These are phyloP conservation scores for Lymantria monacha DNA, from an alignment of 2,888 invertebrate genomes.

Conservation along the genomic window DNA sequence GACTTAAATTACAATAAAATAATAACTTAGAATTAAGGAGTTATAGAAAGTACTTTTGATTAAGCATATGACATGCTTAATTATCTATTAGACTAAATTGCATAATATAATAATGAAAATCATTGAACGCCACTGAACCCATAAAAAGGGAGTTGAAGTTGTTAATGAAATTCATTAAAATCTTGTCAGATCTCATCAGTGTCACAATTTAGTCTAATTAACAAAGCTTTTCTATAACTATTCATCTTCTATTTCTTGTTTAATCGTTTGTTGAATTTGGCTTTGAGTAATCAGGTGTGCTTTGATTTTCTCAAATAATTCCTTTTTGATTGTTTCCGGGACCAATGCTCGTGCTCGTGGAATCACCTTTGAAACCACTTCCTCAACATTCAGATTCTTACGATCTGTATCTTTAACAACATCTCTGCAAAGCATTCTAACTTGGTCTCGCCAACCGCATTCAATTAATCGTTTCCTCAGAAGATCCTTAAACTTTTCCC, in stretches of 20 bases:
- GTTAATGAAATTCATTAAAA: too few species aligned
- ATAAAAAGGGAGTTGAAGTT: too few species aligned
- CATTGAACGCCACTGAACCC: too few species aligned
- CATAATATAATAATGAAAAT: too few species aligned
- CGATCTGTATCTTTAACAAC: conserved; percentile 90
- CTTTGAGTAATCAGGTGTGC: conserved; percentile 86
- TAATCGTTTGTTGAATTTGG: too few species aligned
- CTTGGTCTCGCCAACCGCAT: conserved; percentile 97
- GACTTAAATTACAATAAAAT: background rate
- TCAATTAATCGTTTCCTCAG: conserved; percentile 90
- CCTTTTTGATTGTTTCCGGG: conserved; percentile 95
- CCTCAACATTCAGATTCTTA: conserved; percentile 90
- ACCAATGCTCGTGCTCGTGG: conserved; percentile 93
- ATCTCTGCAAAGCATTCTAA: conserved; percentile 92
- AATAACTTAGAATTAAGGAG: too few species aligned
- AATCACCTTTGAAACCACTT: conserved; percentile 91
- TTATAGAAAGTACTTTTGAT: too few species aligned
- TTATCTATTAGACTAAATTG: too few species aligned
- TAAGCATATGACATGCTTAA: too few species aligned
- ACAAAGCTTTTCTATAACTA: conserved; percentile 15
- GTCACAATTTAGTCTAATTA: too few species aligned
- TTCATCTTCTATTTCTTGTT: conserved; percentile 66
- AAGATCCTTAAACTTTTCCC: conserved; percentile 88
- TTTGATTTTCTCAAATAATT: conserved; percentile 94
- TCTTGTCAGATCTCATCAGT: too few species aligned